Evolutionary conservation across 2,888 invertebrate genomes (phyloP), one percentile per base, ranked within the genome.

Genomic region (Yponomeuta malinellus): DNA sequence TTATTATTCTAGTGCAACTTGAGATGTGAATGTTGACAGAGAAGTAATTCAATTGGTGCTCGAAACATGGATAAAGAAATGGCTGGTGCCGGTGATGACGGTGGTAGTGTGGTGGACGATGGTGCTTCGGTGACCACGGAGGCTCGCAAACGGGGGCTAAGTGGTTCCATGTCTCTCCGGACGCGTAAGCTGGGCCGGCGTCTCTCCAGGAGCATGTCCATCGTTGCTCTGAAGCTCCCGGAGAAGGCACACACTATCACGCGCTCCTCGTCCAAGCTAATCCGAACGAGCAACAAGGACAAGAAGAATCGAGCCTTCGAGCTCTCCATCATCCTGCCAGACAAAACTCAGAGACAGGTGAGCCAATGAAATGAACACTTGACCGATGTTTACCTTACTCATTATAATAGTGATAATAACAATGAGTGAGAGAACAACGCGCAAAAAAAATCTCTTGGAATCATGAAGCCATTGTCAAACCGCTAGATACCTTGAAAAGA

Each of bases 271-370:
- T 93, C 94, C 4, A 92, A 94, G 78, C 90, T 94, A 71, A 93
- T 94, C 78, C 88, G 90, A 73, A 88, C 94, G 71, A 93, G 93
- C 67, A 93, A 90, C 74, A 89, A 93, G 48, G 93, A 94, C 77
- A 93, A 94, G 77, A 93, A 93, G 78, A 93, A 93, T 74, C 89
- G 93, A 77, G 85, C 93, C 68, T 92, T 94, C 76, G 94, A 94
- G 76, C 91, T 95, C 72, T 93, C 94, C 15, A 92, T 94, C 73
- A 94, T 94, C 78, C 93, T 94, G 64, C 95, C 95, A 52, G 94
- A 95, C 79, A 94, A 94, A 86, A 92, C 93, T 10, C 94, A 94
- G 79, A 93, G 92, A 86, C 93, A 94, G 91, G 95, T 95, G 86
- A 71, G 65, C 29, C 67, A 43, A 43, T 43, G 48, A 52, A 37